phyloP scores from a whole-genome alignment of 1,140 invertebrate genomes.

The Chrysopa pallens region DNA sequence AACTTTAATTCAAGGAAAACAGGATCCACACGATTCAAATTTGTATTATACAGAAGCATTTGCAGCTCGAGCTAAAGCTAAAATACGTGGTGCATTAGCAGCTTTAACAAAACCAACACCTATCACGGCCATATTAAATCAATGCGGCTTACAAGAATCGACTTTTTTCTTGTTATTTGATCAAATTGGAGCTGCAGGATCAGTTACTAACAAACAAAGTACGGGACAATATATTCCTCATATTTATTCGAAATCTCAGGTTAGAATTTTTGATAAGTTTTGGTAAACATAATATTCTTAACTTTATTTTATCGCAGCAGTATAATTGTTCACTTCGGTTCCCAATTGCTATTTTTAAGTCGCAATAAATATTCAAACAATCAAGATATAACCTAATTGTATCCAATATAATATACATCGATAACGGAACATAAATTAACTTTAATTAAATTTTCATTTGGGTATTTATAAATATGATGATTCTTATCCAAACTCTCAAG shows the following conservation, averaged over 20 bases:
- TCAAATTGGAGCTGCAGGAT: constrained; percentile 52
- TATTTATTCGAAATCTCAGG: constrained; percentile 64
- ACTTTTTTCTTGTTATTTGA: constrained; percentile 61
- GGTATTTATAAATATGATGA: too few relatives aligned
- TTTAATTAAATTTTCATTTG: too few relatives aligned
- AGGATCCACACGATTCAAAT: constrained; percentile 63
- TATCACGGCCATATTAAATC: constrained; percentile 58
- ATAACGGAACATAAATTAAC: too few relatives aligned
- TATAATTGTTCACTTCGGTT: too few relatives aligned
- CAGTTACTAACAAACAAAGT: constrained; percentile 55
- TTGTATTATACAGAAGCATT: constrained; percentile 82
- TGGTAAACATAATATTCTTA: too few relatives aligned
- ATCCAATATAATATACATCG: too few relatives aligned
- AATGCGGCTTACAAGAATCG: constrained; percentile 65
- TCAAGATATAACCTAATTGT: too few relatives aligned
- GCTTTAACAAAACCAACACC: constrained; percentile 76
- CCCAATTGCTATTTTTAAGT: too few relatives aligned
- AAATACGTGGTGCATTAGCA: constrained; percentile 68
- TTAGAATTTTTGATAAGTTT: constrained; percentile 8
- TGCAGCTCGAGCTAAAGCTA: constrained; percentile 65
- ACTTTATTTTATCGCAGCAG: too few relatives aligned
- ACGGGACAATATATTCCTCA: constrained; percentile 75
- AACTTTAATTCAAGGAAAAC: constrained; percentile 62
- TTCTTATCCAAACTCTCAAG: too few relatives aligned
- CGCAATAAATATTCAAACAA: too few relatives aligned